Conservation (phyloP, 2,797 vertebrate species). For the Neomorphus geoffroyi region DNA sequence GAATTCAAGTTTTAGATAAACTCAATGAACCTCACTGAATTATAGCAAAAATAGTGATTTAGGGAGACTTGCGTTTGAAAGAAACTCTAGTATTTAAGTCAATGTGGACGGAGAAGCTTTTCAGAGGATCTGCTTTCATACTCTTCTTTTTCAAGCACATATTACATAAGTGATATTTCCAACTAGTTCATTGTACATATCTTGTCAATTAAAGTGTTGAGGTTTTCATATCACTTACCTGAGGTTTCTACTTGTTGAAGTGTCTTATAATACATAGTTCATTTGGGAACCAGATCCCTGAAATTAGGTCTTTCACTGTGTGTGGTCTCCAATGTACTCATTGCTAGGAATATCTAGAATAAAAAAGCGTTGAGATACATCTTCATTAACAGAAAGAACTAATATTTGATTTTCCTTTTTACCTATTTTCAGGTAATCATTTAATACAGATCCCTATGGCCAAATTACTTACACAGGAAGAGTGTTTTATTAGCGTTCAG, state of each 20-base stretch:
- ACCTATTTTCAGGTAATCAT: neutral
- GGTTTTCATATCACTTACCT: neutral
- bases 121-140: neutral
- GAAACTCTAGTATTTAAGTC: neutral
- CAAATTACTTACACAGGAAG: neutral
- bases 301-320: neutral
- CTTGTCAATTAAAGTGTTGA: neutral
- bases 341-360: neutral
- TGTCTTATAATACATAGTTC: neutral
- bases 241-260: neutral
- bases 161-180: neutral
- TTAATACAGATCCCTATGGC: neutral
- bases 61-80: neutral
- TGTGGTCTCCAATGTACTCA: neutral
- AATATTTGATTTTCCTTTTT: neutral
- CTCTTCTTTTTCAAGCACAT: neutral
- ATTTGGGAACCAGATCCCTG: neutral
- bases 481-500: neutral
- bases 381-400: neutral
- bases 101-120: neutral
- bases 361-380: neutral
- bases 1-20: neutral
- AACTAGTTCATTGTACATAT: neutral
- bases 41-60: neutral
- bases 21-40: neutral